Base-by-base conservation (phyloP, 2,888 invertebrate species). In the Philopedon plagiatum region DNA sequence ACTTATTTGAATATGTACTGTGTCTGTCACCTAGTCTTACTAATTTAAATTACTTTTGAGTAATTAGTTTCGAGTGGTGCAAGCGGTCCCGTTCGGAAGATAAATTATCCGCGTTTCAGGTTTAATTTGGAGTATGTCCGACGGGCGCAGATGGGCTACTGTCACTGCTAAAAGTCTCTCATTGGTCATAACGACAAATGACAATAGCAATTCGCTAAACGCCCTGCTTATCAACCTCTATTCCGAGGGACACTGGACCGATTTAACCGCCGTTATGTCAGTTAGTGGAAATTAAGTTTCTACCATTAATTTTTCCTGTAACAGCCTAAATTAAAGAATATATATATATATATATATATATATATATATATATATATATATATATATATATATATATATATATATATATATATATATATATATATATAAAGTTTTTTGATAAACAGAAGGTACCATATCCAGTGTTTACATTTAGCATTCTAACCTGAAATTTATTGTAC, bases 131-230 rank as follows among this genome's bases (percentile, higher is more conserved):
- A 75, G 76, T 78, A 76, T 77, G 79, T 76, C 79, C 63, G 44
- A 56, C 21, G 80, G 80, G 68, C 81, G 76, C 81, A 81, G 81
- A 81, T 81, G 81, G 78, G 77, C 79, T 76, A 73, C 79, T 80
- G 81, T 81, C 81, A 80, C 71, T 76, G 79, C 74, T 81, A 80
- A 81, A 79, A 80, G 81, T 78, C 73, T 76, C 78, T 79, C 80
- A 81, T 81, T 81, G 81, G 81, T 81, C 80, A 81, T 79, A 72
- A 75, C 77, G 78, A 80, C 77, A 81, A 81, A 81, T 81, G 79
- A 80, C 80, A 79, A 78, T 78, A 74, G 76, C 78, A 74, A 76
- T 76, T 71, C 71, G 72, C 78, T 76, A 77, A 76, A 75, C 72
- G 69, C 44, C 70, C 49, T 34, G 49, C 23, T 67, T 67, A 66